Conservation (phyloP, 2,888 invertebrate species). For the Spodoptera exigua region DNA sequence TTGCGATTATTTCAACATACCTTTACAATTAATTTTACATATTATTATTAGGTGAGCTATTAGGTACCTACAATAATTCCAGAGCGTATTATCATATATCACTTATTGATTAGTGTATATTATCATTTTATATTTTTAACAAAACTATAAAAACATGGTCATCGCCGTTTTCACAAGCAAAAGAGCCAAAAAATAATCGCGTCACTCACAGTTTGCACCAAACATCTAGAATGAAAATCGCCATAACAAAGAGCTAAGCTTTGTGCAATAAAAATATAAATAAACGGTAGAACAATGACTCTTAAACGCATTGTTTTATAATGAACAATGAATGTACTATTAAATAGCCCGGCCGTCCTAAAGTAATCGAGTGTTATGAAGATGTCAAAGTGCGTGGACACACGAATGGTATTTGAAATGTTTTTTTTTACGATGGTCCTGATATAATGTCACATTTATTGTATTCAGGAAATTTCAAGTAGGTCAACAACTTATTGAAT, state of each 20-base stretch:
- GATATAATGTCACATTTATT: background rate
- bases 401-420: background rate
- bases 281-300: conserved; percentile 74
- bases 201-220: conserved; percentile 57
- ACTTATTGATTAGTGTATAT: too few relatives aligned
- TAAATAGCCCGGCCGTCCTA: conserved; percentile 41
- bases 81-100: too few relatives aligned
- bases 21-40: too few relatives aligned
- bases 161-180: too few relatives aligned
- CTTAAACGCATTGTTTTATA: conserved; percentile 76
- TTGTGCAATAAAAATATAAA: conserved; percentile 78
- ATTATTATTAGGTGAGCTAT: too few relatives aligned
- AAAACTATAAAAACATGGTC: too few relatives aligned
- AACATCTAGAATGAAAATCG: conserved; percentile 65
- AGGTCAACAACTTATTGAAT: too few relatives aligned
- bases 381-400: conserved; percentile 29
- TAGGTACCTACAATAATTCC: too few relatives aligned
- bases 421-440: background rate
- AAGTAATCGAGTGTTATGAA: conserved; percentile 30
- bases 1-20: too few relatives aligned
- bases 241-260: conserved; percentile 73
- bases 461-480: too few relatives aligned
- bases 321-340: conserved; percentile 61
- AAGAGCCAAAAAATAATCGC: background rate
- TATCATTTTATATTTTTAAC: too few relatives aligned